Percentiles rank a stretch among this genome's conserved stretches.
Conservation (phyloP, 2,888 invertebrate species). For the Cancer borealis region DNA sequence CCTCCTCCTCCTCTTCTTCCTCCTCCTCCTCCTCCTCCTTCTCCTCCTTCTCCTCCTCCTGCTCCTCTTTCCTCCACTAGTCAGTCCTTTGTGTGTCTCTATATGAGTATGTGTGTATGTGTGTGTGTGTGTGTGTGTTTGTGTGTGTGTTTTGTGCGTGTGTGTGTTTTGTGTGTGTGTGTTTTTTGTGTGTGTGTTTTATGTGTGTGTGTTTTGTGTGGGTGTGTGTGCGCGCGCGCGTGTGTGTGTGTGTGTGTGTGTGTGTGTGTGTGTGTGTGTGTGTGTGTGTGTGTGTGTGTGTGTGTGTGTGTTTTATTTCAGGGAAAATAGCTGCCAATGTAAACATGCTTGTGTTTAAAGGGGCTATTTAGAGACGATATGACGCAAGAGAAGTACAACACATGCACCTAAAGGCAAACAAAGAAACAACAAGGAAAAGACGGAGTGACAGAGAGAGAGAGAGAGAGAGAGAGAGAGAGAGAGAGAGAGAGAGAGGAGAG, state of each 20-base stretch:
- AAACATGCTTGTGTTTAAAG: conserved; percentile 9
- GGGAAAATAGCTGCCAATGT: not conserved
- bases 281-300: conserved; percentile 20
- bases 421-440: not conserved
- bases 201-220: not conserved
- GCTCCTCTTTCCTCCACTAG: not conserved
- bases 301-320: conserved; percentile 7
- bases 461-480: no score
- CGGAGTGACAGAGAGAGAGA: not conserved
- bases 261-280: conserved; percentile 20
- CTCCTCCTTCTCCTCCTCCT: conserved; percentile 28
- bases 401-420: not conserved
- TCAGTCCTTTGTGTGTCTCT: not conserved
- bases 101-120: not conserved
- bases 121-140: not conserved
- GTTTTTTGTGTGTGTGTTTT: not conserved
- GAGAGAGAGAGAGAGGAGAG: not conserved
- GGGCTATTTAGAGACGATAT: not conserved
- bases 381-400: not conserved
- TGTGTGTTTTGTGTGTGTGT: not conserved
- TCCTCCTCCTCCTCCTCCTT: not conserved
- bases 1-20: not conserved
- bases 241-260: conserved; percentile 27
- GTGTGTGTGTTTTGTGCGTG: not conserved
- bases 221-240: no score